Conservation (phyloP, 2,888 invertebrate species). For the Mythimna pallens region DNA sequence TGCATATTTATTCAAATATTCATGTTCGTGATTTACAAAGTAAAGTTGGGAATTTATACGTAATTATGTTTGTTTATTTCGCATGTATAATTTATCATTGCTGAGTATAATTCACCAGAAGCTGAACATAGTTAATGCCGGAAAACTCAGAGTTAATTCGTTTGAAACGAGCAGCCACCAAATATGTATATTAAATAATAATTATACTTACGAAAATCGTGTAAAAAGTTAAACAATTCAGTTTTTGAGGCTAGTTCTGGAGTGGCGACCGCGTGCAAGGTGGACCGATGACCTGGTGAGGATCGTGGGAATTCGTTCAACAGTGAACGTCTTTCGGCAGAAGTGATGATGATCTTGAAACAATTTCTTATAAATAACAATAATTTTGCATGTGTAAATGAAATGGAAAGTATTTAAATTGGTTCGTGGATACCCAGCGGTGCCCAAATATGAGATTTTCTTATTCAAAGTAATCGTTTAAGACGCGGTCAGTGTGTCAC, state of each 20-base stretch:
- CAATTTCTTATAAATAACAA: neutral
- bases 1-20: slow-evolving; percentile 67
- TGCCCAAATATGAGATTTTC: slow-evolving; percentile 56
- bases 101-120: slow-evolving; percentile 65
- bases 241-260: too few species aligned
- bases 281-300: too few species aligned
- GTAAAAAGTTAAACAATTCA: neutral
- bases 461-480: slow-evolving; percentile 48
- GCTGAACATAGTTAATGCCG: slow-evolving; percentile 63
- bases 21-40: slow-evolving; percentile 69
- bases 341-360: neutral
- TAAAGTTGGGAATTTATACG: slow-evolving; percentile 64
- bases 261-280: too few species aligned
- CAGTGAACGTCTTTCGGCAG: too few species aligned
- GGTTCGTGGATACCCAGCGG: slow-evolving; percentile 6
- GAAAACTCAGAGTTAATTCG: slow-evolving; percentile 62
- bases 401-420: slow-evolving; percentile 60
- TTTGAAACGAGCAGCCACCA: slow-evolving; percentile 43
- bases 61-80: slow-evolving; percentile 62
- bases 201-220: slow-evolving; percentile 7
- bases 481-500: slow-evolving; percentile 66
- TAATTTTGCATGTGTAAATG: slow-evolving; percentile 14
- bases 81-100: slow-evolving; percentile 61
- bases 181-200: slow-evolving; percentile 36
- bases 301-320: too few species aligned